Base-by-base conservation (phyloP, 2,888 invertebrate genomes). In the Luffia ferchaultella region DNA sequence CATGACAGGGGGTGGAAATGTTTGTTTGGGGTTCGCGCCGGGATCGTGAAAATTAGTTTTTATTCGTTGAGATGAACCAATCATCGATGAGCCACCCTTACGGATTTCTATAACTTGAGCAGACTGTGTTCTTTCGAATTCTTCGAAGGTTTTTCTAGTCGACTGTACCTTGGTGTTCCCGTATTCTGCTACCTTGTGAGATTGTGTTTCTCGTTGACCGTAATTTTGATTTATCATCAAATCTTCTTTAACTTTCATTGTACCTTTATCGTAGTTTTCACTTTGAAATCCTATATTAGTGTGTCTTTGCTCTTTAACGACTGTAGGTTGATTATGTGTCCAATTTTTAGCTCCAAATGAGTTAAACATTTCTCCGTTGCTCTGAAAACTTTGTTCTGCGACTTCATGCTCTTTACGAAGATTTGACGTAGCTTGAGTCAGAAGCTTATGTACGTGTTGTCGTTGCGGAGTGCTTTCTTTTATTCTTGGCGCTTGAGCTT, bases 31-130 rank as follows among this genome's bases (percentile, higher is more conserved):
- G 58, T 73, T 74, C 64, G 65, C 67, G 61, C 63, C 71, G 62
- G 70, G 68, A 61, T 71, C 67, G 57, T 62, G 68, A 63, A 68
- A 61, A 60, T 74, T 76, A 68, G 69, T 66, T 54, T 76, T 71
- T 53, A 68, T 62, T 64, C 74, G 71, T 56, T 73, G 68, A 60
- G 65, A 65, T 55, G 65, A 57, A 59, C 65, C 64, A 55, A 65
- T 62, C 60, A 65, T 65, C 57, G 65, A 67, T 61, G 70, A 67
- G 64, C 73, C 70, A 60, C 79, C 84, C 67, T 79, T 86, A 59
- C 84, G 82, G 48, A 90, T 89, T 72, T 90, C 88, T 54, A 90
- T 76, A 16, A 87, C 85, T 67, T 87, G 87, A 47, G 89, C 88
- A 47, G 88, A 87, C 63, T 89, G 89, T 1, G 85, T 86, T 53